These are phyloP conservation scores for Reinhardtius hippoglossoides DNA, from an alignment of 2,113 vertebrate genomes.

Conservation along the genomic window DNA sequence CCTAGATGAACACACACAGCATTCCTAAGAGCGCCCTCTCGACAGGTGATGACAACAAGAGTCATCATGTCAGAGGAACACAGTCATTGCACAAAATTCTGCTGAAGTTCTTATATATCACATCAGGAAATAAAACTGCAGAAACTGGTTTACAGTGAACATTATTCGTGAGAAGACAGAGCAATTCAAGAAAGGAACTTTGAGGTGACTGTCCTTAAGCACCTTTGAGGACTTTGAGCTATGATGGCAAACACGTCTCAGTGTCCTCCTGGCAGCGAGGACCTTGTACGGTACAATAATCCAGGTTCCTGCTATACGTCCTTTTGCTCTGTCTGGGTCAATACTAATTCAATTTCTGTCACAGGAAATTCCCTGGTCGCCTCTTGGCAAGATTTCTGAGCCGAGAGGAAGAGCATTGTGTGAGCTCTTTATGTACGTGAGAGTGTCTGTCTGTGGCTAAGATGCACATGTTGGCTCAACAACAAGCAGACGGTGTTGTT, in stretches of 20 bases:
- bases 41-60: neutral
- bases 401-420: conserved; percentile 56
- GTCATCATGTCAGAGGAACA: neutral
- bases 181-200: neutral
- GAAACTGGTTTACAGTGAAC: neutral
- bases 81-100: neutral
- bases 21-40: neutral
- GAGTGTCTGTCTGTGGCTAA: conserved; percentile 4
- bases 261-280: conserved; percentile 52
- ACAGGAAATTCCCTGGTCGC: conserved; percentile 74
- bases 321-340: conserved; percentile 69
- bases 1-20: neutral
- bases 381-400: conserved; percentile 74
- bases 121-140: neutral
- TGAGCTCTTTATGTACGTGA: conserved; percentile 39
- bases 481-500: conserved; percentile 22
- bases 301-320: conserved; percentile 64
- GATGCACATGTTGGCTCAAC: conserved; percentile 23
- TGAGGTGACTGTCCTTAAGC: conserved; percentile 16
- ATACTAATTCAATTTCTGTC: conserved; percentile 82
- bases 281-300: conserved; percentile 69
- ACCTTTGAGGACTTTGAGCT: conserved; percentile 16
- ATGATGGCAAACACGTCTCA: conserved; percentile 57
- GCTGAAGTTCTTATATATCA: neutral
- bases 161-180: neutral